phyloP scores from a whole-genome alignment of 2,888 invertebrate genomes.

The Coecobrya sp. region DNA sequence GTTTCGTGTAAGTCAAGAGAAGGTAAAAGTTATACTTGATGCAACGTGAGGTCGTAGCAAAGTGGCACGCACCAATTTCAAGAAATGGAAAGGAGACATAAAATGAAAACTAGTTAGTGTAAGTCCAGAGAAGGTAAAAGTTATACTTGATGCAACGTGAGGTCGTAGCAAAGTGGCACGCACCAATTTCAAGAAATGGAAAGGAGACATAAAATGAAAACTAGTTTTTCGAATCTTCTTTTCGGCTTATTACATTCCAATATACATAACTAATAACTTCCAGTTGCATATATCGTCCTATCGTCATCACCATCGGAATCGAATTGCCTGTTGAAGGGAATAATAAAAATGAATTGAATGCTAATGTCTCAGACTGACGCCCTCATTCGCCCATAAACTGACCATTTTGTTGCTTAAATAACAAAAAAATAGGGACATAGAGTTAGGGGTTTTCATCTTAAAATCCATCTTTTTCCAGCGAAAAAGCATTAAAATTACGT shows the following conservation, averaged over 20 bases:
- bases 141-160: too few species aligned
- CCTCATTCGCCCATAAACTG: not conserved
- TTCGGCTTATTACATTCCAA: not conserved
- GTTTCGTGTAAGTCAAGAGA: too few species aligned
- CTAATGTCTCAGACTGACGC: not conserved
- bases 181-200: not conserved
- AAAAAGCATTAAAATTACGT: not conserved
- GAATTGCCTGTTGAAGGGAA: not conserved
- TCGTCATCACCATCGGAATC: not conserved
- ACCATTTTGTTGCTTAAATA: not conserved
- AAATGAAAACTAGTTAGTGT: constrained; percentile 5
- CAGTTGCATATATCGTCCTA: not conserved
- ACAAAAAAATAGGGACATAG: not conserved
- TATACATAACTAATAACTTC: not conserved
- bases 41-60: not conserved
- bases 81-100: not conserved
- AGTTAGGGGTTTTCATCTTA: too few species aligned
- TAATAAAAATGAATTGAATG: constrained; percentile 8
- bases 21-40: too few species aligned
- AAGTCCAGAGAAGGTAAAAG: too few species aligned
- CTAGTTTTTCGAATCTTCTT: not conserved
- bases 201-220: constrained; percentile 1
- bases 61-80: constrained; percentile 9
- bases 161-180: not conserved
- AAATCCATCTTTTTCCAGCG: not conserved